Base-by-base conservation (phyloP, 53 echinoderm and acorn worm species). In the Holothuria scabra region DNA sequence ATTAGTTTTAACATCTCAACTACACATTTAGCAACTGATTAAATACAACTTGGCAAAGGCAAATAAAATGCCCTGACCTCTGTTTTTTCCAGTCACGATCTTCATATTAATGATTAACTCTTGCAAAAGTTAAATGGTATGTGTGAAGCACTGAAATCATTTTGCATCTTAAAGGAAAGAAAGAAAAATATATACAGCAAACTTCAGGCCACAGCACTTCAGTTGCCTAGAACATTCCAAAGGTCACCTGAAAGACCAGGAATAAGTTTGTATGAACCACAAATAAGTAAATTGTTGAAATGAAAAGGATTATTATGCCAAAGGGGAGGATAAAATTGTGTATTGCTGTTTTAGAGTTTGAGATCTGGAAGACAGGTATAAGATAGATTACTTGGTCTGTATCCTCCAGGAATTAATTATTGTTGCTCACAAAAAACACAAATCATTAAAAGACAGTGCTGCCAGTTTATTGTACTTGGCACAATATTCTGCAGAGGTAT, bases 21-120 rank as follows among this genome's bases (percentile, higher is more conserved):
- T 72, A 72, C 72, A 72, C 72, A 72, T 72, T 72, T 72, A 72
- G 46, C 72, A 72, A 72, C 72, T 72, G 72, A 72, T 72, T 72
- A 72, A 72, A 72, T 72, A 72, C 72, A 44, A 72, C 24, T 72
- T 25, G 48, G 46, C 49, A 24, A 72, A 72, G 24, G 72, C 48
- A 72, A 72, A 72, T 44, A 72, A n/a, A 72, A 72, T 22, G 44
- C 48, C 72, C 72, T 72, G 72, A 44, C 72, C 72, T 26, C 48
- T 44, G 46, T 72, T 34, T 34, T 72, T 46, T 26, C 23, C 72
- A 72, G 72, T 48, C 49, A 72, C 67, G 72, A 44, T 72, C 72
- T 72, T 32, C 2, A 21, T 26, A 72, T 72, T 72, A 72, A 72
- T 72, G 23, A 72, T 72, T 72, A 72, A 72, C 72, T 41, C 46